Percentiles rank a stretch among this genome's conserved stretches.
Evolutionary conservation across 1,140 invertebrate species (phyloP).

Genomic region (Musca vetustissima): DNA sequence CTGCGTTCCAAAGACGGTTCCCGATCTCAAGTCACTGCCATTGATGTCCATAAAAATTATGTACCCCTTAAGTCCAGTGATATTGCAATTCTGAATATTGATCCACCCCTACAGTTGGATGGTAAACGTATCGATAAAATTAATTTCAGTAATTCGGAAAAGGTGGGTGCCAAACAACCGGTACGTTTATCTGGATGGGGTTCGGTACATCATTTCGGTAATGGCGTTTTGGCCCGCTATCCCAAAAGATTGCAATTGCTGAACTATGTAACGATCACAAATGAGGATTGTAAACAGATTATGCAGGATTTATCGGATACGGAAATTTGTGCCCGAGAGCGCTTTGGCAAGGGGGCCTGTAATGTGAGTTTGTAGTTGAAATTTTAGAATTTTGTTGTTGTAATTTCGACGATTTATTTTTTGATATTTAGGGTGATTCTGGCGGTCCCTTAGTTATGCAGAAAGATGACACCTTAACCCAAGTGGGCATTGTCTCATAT

Average conservation of each 20-base stretch:
- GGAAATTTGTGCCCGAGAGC: constrained; percentile 58
- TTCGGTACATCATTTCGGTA: constrained; percentile 41
- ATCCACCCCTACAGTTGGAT: constrained; percentile 47
- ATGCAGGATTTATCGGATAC: constrained; percentile 51
- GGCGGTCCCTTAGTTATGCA: constrained; percentile 65
- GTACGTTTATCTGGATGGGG: constrained; percentile 52
- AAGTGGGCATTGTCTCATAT: constrained; percentile 71
- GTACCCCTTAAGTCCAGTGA: constrained; percentile 50
- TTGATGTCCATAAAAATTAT: constrained; percentile 50
- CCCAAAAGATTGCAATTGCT: constrained; percentile 44
- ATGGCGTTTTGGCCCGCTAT: constrained; percentile 46
- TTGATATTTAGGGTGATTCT: constrained; percentile 67
- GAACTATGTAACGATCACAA: constrained; percentile 44
- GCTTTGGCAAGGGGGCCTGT: constrained; percentile 57
- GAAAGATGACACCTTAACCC: constrained; percentile 38
- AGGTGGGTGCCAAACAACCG: constrained; percentile 39
- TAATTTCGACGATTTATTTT: background rate
- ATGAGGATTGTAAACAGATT: constrained; percentile 42
- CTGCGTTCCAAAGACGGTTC: constrained; percentile 50
- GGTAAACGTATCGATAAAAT: constrained; percentile 41
- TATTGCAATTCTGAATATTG: constrained; percentile 52
- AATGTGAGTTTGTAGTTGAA: constrained; percentile 36
- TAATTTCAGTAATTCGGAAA: constrained; percentile 39
- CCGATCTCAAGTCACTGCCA: constrained; percentile 41
- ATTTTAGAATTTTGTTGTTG: constrained; percentile 39